A percentile compares a stretch with the other conserved stretches of the same genome.
phyloP scores from a whole-genome alignment of 1,140 invertebrate species.

The Anastrepha obliqua region DNA sequence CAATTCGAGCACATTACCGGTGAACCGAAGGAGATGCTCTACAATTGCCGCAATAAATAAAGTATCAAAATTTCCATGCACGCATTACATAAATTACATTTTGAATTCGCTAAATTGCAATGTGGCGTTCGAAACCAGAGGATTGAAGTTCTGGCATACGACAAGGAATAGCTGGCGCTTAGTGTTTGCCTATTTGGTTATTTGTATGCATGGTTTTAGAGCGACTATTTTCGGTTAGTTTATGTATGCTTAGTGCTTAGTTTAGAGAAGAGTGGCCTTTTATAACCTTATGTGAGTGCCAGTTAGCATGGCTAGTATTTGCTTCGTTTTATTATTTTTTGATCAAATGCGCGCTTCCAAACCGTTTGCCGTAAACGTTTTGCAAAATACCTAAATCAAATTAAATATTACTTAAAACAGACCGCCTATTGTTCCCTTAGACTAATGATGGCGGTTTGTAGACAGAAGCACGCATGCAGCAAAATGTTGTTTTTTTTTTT shows the following conservation, averaged over 20 bases:
- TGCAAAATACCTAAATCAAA: neutral
- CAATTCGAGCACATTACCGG: constrained; percentile 68
- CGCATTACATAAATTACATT: neutral
- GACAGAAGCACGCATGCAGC: neutral
- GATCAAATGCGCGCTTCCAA: neutral
- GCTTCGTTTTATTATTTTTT: neutral
- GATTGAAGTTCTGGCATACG: neutral
- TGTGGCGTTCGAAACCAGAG: neutral
- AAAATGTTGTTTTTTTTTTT: neutral
- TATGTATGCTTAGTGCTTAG: too few relatives aligned
- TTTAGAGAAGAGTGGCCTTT: too few relatives aligned
- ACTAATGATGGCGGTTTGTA: neutral
- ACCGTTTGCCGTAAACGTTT: neutral
- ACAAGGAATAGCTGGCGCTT: neutral
- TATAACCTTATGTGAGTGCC: too few relatives aligned
- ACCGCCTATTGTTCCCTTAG: neutral
- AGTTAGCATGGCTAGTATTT: too few relatives aligned
- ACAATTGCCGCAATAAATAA: constrained; percentile 57
- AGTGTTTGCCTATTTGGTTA: neutral
- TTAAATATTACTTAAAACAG: neutral
- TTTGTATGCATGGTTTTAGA: neutral
- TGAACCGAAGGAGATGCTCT: constrained; percentile 66
- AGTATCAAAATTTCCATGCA: neutral
- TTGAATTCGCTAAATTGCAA: neutral
- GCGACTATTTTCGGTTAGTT: too few relatives aligned